Conservation (phyloP, 2,113 vertebrate genomes). For the Cololabis saira region DNA sequence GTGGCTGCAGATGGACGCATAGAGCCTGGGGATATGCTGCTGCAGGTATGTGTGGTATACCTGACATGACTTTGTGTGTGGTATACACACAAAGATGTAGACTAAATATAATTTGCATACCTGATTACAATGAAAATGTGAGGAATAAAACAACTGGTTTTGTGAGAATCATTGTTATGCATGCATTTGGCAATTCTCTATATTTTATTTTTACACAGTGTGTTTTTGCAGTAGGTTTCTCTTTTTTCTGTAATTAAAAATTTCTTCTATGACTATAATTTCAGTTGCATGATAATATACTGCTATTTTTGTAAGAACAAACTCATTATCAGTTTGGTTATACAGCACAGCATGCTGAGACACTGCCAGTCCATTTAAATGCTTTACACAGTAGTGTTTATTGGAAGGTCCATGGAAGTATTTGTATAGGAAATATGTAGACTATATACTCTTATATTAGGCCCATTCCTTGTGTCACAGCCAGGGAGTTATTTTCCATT, state of each 20-base stretch:
- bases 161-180: not conserved
- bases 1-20: conserved; percentile 96
- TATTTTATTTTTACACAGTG: not conserved
- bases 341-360: conserved; percentile 6
- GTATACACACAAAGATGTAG: too few species aligned
- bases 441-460: not conserved
- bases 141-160: too few species aligned
- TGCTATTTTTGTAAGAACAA: not conserved
- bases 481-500: not conserved
- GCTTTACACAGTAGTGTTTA: conserved; percentile 11
- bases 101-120: too few species aligned
- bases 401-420: conserved; percentile 1
- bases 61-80: not conserved
- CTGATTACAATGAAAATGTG: too few species aligned
- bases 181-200: not conserved
- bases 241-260: not conserved
- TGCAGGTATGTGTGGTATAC: conserved; percentile 93
- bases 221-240: not conserved
- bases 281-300: not conserved
- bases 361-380: not conserved
- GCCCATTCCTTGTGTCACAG: not conserved
- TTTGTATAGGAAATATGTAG: conserved; percentile 1
- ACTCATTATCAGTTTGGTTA: not conserved
- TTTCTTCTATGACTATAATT: not conserved
- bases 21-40: conserved; percentile 95